A percentile compares a stretch with the other conserved stretches of the same genome.
phyloP scores from a whole-genome alignment of 2,113 vertebrate species.

The Cebidichthys violaceus region DNA sequence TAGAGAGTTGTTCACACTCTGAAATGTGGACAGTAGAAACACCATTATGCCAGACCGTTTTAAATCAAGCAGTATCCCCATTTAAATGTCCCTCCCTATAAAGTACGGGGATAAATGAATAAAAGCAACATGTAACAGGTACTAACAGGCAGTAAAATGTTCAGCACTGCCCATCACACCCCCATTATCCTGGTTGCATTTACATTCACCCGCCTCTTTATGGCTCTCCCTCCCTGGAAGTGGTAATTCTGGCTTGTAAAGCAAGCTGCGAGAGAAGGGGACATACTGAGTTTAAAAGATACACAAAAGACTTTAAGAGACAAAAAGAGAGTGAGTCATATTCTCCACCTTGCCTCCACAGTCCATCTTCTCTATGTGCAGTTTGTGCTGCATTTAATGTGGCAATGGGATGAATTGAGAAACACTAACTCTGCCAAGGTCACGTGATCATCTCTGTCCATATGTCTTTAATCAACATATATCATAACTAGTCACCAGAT shows the following conservation, averaged over 20 bases:
- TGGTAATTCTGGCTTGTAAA: constrained; percentile 60
- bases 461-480: constrained; percentile 1
- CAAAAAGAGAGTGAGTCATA: constrained; percentile 10
- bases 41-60: constrained; percentile 5
- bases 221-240: constrained; percentile 41
- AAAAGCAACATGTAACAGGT: constrained; percentile 57
- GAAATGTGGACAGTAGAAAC: constrained; percentile 11
- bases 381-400: constrained; percentile 51
- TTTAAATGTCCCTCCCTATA: constrained; percentile 32
- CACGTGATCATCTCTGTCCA: neutral
- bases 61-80: constrained; percentile 30
- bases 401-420: constrained; percentile 33
- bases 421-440: neutral
- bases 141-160: constrained; percentile 63
- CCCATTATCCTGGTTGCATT: constrained; percentile 51
- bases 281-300: constrained; percentile 45
- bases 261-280: constrained; percentile 20
- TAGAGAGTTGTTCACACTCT: constrained; percentile 1
- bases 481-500: neutral
- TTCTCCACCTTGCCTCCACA: constrained; percentile 20
- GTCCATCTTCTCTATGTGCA: constrained; percentile 2
- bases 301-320: constrained; percentile 38
- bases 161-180: constrained; percentile 50
- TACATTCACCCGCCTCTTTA: constrained; percentile 50
- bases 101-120: constrained; percentile 54